These are phyloP conservation scores for Noturus placidus DNA, from an alignment of 2,113 vertebrate genomes.

Conservation along the genomic window DNA sequence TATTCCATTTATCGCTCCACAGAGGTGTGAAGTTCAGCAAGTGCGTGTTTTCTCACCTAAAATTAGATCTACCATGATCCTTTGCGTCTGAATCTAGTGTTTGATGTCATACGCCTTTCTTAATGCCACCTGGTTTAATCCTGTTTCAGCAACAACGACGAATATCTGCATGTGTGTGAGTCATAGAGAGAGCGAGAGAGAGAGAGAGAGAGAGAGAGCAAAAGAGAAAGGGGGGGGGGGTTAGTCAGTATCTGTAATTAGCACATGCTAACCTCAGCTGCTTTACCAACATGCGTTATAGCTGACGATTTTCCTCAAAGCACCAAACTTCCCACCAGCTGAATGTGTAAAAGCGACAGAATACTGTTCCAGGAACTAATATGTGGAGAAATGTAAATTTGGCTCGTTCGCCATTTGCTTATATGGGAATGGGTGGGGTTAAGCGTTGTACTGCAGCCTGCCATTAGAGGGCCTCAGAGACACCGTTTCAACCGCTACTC, in stretches of 20 bases:
- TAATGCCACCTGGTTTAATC: neutral
- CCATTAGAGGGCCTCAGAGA: neutral
- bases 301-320: neutral
- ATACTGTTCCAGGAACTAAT: neutral
- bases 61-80: slow-evolving; percentile 13
- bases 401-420: neutral
- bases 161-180: neutral
- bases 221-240: neutral
- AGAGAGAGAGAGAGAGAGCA: neutral
- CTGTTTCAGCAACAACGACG: neutral
- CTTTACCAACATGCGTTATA: neutral
- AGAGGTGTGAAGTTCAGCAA: slow-evolving; percentile 16
- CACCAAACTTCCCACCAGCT: neutral
- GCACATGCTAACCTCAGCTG: neutral
- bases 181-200: neutral
- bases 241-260: neutral
- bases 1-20: neutral
- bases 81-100: neutral
- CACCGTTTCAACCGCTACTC: neutral
- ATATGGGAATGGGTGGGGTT: neutral
- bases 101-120: neutral
- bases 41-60: slow-evolving; percentile 4
- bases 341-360: neutral
- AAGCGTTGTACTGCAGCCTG: no score
- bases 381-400: neutral